These are phyloP conservation scores for Whitmania pigra DNA, from an alignment of 1,140 invertebrate genomes.

Conservation along the genomic window DNA sequence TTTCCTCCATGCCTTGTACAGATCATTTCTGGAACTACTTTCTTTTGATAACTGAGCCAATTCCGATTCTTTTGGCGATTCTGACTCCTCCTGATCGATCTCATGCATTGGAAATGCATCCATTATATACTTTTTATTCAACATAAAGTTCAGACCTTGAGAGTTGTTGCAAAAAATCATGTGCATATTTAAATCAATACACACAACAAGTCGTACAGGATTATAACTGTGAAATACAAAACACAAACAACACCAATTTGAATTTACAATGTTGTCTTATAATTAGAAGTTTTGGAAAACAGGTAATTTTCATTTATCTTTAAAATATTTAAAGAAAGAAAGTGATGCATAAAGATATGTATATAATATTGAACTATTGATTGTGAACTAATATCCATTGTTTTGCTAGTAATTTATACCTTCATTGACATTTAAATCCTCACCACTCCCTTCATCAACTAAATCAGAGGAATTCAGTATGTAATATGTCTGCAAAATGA, in stretches of 20 bases:
- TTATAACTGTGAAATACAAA: too few species aligned
- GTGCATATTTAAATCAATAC: neutral
- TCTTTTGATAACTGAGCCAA: constrained; percentile 27
- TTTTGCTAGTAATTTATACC: neutral
- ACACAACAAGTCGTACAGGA: too few species aligned
- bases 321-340: too few species aligned
- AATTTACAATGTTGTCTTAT: too few species aligned
- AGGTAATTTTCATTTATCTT: too few species aligned
- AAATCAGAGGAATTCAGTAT: neutral
- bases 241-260: too few species aligned
- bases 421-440: neutral
- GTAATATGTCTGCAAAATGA: constrained; percentile 7
- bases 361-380: neutral
- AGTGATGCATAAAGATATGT: too few species aligned
- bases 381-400: neutral
- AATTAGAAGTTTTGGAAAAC: too few species aligned
- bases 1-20: constrained; percentile 36
- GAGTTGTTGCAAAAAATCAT: neutral
- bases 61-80: neutral
- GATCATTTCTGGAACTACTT: constrained; percentile 20
- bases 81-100: constrained; percentile 25
- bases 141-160: constrained; percentile 38
- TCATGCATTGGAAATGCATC: constrained; percentile 41
- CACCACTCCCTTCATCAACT: neutral
- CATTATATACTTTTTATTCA: constrained; percentile 36